A percentile compares a stretch with the other conserved stretches of the same genome.
Conservation (phyloP, 2,113 vertebrate species). For the Camelus bactrianus region DNA sequence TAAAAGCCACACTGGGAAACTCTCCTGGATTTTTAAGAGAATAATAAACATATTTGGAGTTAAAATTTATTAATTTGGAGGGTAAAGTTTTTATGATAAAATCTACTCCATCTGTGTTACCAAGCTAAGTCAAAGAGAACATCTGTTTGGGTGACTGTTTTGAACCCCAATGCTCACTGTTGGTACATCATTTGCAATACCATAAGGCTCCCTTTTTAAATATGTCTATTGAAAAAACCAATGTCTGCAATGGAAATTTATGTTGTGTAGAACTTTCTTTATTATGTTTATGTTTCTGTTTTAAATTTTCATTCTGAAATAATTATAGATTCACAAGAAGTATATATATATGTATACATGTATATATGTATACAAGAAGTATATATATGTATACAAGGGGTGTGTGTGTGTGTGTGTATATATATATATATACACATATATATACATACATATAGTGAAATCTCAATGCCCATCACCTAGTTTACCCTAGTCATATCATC, state of each 20-base stretch:
- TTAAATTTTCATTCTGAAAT: not conserved
- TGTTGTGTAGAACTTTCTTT: not conserved
- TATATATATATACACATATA: too few relatives aligned
- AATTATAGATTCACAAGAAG: not conserved
- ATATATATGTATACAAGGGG: too few relatives aligned
- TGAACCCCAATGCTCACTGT: not conserved
- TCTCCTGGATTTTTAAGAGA: not conserved
- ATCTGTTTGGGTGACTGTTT: not conserved
- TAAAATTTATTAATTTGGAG: not conserved
- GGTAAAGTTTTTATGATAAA: not conserved
- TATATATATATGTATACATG: too few relatives aligned
- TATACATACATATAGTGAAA: not conserved
- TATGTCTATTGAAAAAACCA: not conserved
- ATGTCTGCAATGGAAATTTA: not conserved
- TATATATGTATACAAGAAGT: too few relatives aligned
- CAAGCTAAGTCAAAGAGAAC: not conserved
- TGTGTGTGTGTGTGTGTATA: too few relatives aligned
- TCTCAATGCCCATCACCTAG: not conserved
- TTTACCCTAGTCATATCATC: not conserved
- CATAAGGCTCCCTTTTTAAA: not conserved
- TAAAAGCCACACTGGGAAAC: not conserved
- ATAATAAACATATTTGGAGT: not conserved
- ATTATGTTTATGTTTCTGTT: not conserved
- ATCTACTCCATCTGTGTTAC: not conserved
- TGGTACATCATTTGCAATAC: not conserved